Base-by-base conservation (phyloP, 2,113 vertebrate genomes). In the Epinephelus lanceolatus region DNA sequence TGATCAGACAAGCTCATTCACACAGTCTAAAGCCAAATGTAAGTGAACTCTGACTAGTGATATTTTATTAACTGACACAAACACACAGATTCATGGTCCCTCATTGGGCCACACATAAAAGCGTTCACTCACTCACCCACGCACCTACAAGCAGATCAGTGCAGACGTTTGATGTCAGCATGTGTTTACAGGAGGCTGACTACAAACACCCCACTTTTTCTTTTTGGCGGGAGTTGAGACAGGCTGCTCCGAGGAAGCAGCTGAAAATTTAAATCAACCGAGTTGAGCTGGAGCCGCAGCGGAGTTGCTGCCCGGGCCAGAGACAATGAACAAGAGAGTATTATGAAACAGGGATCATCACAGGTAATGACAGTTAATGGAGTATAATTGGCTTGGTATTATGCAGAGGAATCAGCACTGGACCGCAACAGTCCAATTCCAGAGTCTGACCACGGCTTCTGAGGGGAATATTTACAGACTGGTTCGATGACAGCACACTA, bases 361-460 rank as follows among this genome's bases (percentile, higher is more conserved):
- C 79, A 80, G 71, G 85, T 90, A 93, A 92, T 85, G 78, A 86
- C 68, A 78, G 84, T 78, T 89, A 91, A 93, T 91, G 30, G 70
- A 60, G 60, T 67, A 61, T 80, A 87, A 91, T 90, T 89, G 80
- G 40, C 62, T 25, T n/a, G 56, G 42, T 72, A 88, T 90, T 89
- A 81, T 72, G 76, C 49, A 55, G 78, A 19, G 56, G 81, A 90
- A 86, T 90, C 86, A 81, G 75, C 78, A 62, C 23, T 71, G 66
- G 69, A 88, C 63, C 69, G 62, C 75, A 80, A 42, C 72, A 33
- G 55, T 40, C 40, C 72, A 71, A 92, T 80, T 79, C 72, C 19
- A 47, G 27, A 91, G 25, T 2, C 23, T 1, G 68, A 79, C 78
- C 59, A 0, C n/a, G 1, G 63, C 51, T 68, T 75, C n/a, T 61